Conservation (phyloP, 92 coral and sea anemone species). For the Epizoanthus illoricatus region DNA sequence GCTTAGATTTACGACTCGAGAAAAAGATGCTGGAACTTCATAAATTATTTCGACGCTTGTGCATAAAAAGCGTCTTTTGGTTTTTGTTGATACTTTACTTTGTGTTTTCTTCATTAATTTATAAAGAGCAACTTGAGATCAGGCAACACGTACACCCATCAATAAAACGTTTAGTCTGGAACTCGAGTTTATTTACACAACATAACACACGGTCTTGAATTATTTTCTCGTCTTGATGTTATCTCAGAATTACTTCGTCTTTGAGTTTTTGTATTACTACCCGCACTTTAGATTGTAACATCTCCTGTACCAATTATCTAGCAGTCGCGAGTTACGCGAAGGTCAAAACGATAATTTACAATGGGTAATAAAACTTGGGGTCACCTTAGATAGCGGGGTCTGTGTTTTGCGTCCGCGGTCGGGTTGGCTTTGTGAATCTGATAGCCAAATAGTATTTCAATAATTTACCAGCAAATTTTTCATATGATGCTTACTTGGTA, state of each 20-base stretch:
- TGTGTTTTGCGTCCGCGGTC: conserved; percentile 9
- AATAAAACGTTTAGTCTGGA: background rate
- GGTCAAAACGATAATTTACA: conserved; percentile 24
- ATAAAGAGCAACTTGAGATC: conserved; percentile 1
- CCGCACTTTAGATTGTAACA: conserved; percentile 12
- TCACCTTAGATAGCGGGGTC: background rate
- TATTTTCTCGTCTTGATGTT: conserved; percentile 1
- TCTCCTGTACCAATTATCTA: background rate
- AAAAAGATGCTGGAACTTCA: conserved; percentile 13
- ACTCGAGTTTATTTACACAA: conserved; percentile 8
- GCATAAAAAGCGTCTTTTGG: conserved; percentile 28
- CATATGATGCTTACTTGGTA: conserved; percentile 12
- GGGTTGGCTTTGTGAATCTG: conserved; percentile 16
- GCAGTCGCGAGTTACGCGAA: background rate
- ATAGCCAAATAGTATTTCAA: conserved; percentile 30
- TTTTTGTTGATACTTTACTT: conserved; percentile 15
- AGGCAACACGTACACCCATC: conserved; percentile 12
- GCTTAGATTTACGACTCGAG: conserved; percentile 6
- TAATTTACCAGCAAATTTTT: conserved; percentile 35
- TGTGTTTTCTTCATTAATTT: conserved; percentile 16
- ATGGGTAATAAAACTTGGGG: conserved; percentile 3
- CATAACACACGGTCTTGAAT: background rate
- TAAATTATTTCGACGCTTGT: conserved; percentile 38
- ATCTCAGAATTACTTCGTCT: background rate
- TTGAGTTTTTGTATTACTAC: background rate